Conservation (phyloP, 2,113 vertebrate genomes). For the Cranoglanis bouderius region DNA sequence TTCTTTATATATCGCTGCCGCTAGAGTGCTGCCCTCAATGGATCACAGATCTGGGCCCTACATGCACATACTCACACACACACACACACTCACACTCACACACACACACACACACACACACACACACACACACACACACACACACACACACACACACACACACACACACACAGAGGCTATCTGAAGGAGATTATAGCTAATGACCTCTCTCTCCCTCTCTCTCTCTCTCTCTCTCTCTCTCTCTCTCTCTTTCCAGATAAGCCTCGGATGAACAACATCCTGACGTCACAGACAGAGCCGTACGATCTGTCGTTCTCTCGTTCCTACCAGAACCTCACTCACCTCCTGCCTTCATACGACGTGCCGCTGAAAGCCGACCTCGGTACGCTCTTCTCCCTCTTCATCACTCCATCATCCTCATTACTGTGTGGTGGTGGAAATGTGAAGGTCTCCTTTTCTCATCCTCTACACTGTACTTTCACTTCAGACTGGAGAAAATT, state of each 20-base stretch:
- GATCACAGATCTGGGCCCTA: conserved; percentile 39
- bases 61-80: not conserved
- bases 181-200: conserved; percentile 7
- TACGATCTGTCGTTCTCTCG: conserved; percentile 95
- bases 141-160: conserved; percentile 9
- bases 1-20: conserved; percentile 53
- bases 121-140: conserved; percentile 15
- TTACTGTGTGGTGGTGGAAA: not conserved
- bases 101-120: not conserved
- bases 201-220: conserved; percentile 18
- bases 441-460: not conserved
- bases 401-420: not conserved
- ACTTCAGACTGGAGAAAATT: not conserved
- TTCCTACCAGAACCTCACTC: conserved; percentile 96
- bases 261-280: conserved; percentile 92
- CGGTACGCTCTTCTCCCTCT: conserved; percentile 84
- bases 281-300: conserved; percentile 94
- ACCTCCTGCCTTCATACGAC: conserved; percentile 91
- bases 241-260: conserved; percentile 75
- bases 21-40: conserved; percentile 1
- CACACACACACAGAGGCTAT: conserved; percentile 1
- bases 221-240: not conserved
- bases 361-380: conserved; percentile 86
- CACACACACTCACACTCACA: conserved; percentile 11
- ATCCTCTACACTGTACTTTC: not conserved